These are phyloP conservation scores for Hoplostethus atlanticus DNA, from an alignment of 2,797 vertebrate genomes.

Conservation along the genomic window DNA sequence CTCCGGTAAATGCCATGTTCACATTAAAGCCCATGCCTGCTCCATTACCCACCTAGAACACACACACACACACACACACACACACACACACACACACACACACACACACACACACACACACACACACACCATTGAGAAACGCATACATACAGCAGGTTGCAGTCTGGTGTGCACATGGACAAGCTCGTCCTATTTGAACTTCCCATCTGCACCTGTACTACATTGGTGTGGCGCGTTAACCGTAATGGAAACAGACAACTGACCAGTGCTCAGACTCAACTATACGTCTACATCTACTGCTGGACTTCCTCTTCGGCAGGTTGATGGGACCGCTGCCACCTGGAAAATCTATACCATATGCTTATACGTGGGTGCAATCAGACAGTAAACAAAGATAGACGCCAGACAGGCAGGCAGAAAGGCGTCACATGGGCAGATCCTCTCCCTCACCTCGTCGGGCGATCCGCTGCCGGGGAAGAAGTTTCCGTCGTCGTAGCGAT, in stretches of 20 bases:
- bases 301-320: no score
- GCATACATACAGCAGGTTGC: background rate
- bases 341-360: no score
- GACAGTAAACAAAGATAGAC: no score
- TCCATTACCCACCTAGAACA: slow-evolving; percentile 89
- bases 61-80: background rate
- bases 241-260: no score
- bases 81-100: background rate
- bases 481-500: slow-evolving; percentile 97
- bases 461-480: slow-evolving; percentile 98
- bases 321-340: no score
- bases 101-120: background rate
- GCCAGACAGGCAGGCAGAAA: background rate
- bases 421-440: background rate
- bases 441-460: slow-evolving; percentile 89
- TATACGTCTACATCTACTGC: no score
- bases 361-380: no score
- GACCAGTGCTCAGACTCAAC: background rate
- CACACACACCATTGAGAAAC: no score
- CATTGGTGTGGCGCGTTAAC: no score
- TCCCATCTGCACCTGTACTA: no score
- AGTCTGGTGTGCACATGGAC: background rate
- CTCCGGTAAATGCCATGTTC: slow-evolving; percentile 97
- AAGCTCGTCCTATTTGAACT: no score
- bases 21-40: slow-evolving; percentile 94